phyloP scores from a whole-genome alignment of 1,140 invertebrate species.

The Nasonia vitripennis region DNA sequence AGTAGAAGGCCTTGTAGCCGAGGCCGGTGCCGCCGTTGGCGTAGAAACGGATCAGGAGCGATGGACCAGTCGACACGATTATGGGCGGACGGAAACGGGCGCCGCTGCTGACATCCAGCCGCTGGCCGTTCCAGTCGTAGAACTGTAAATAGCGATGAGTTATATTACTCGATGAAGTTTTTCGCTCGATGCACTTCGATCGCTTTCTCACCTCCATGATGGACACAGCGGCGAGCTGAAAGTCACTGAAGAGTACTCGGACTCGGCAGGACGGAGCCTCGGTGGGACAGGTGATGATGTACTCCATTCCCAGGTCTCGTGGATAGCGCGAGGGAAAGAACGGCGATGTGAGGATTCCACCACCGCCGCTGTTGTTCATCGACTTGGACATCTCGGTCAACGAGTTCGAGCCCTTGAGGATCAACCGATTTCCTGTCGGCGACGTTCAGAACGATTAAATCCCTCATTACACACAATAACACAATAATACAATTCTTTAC shows the following conservation, averaged over 20 bases:
- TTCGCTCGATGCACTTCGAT: not conserved
- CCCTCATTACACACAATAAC: not conserved
- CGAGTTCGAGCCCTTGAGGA: conserved; percentile 75
- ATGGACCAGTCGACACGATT: conserved; percentile 80
- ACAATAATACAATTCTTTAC: conserved; percentile 68
- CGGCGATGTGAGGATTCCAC: conserved; percentile 78
- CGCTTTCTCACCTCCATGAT: conserved; percentile 79
- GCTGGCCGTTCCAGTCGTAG: conserved; percentile 82
- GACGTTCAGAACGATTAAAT: conserved; percentile 26
- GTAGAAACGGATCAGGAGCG: conserved; percentile 81
- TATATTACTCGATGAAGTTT: not conserved
- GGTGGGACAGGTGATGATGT: conserved; percentile 78
- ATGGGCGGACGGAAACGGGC: conserved; percentile 82
- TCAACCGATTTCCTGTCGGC: conserved; percentile 78
- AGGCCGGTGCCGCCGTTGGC: conserved; percentile 82
- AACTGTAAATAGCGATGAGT: conserved; percentile 71
- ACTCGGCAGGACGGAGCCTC: conserved; percentile 77
- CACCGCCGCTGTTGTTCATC: conserved; percentile 65
- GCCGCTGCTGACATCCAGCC: conserved; percentile 81
- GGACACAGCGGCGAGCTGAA: conserved; percentile 80
- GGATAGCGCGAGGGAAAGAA: conserved; percentile 84
- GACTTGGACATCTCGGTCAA: conserved; percentile 66
- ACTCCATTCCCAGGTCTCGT: conserved; percentile 81
- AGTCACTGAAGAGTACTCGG: conserved; percentile 82
- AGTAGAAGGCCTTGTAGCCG: conserved; percentile 83